Evolutionary conservation across 2,113 vertebrate species (phyloP).

Genomic region (Phrynosoma platyrhinos): DNA sequence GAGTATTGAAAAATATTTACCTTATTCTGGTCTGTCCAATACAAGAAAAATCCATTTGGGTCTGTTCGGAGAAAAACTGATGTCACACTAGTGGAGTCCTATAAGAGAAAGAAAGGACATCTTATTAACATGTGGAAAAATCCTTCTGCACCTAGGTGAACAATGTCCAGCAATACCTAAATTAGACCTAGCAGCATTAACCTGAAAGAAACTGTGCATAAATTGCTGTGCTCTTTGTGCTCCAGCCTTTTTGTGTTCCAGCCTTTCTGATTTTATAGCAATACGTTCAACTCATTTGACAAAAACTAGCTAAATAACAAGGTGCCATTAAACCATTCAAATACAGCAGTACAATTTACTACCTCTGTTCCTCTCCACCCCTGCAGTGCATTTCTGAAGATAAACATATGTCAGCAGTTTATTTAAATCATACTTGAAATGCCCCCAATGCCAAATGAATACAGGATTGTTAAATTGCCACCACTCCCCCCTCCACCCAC

Average conservation of each 20-base stretch:
- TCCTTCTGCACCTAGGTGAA: background rate
- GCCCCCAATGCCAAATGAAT: background rate
- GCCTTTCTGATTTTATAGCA: background rate
- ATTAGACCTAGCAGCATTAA: background rate
- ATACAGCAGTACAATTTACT: background rate
- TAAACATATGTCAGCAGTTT: background rate
- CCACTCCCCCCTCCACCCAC: background rate
- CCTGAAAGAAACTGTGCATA: background rate
- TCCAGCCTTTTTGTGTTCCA: background rate
- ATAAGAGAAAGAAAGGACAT: constrained; percentile 29
- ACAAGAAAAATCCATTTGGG: constrained; percentile 96
- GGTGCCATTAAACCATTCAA: background rate
- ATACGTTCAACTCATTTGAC: background rate
- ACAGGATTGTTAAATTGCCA: background rate
- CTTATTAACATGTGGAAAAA: constrained; percentile 28
- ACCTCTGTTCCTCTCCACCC: background rate
- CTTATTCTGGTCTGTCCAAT: constrained; percentile 98
- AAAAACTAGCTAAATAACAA: background rate
- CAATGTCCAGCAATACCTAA: background rate
- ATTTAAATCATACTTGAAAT: background rate
- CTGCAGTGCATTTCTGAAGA: background rate
- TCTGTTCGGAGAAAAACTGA: constrained; percentile 92
- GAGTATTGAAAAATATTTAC: constrained; percentile 72
- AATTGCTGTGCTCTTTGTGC: background rate
- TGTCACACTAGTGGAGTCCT: constrained; percentile 92